Conservation (phyloP, 2,888 invertebrate species). For the Peribatodes rhomboidaria region DNA sequence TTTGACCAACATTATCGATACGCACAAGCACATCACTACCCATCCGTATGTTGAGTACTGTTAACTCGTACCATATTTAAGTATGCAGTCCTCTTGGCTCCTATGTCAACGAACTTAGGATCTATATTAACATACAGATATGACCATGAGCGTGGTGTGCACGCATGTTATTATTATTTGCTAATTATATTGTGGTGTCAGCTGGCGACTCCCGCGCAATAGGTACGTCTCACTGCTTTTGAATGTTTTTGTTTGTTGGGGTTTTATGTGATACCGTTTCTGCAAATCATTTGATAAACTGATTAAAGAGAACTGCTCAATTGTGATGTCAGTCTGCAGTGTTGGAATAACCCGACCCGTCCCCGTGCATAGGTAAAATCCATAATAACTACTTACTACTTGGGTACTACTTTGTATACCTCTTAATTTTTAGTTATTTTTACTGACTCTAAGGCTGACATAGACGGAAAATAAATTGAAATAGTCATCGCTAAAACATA, state of each 20-base stretch:
- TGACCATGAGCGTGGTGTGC: slow-evolving; percentile 22
- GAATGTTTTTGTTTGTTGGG: slow-evolving; percentile 35
- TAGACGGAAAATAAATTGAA: background rate
- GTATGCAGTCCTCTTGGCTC: slow-evolving; percentile 50
- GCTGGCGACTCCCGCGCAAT: slow-evolving; percentile 64
- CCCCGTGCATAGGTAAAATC: too few species aligned
- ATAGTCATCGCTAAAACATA: too few species aligned
- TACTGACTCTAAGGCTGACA: background rate
- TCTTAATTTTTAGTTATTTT: too few species aligned
- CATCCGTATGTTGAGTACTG: slow-evolving; percentile 62
- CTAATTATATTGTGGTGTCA: slow-evolving; percentile 62
- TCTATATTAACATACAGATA: slow-evolving; percentile 42
- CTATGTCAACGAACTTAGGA: slow-evolving; percentile 54
- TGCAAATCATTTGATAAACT: background rate
- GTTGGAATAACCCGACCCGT: too few species aligned
- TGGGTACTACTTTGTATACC: too few species aligned
- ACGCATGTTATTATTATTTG: slow-evolving; percentile 62
- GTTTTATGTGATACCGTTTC: slow-evolving; percentile 18
- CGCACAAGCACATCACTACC: slow-evolving; percentile 56
- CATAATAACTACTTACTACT: too few species aligned
- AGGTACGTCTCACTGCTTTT: slow-evolving; percentile 22
- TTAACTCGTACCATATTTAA: slow-evolving; percentile 51
- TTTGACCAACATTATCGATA: background rate
- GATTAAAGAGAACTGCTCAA: background rate
- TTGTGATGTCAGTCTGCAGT: too few species aligned